A percentile compares a stretch with the other conserved stretches of the same genome.
These are phyloP conservation scores for Philopotamus ludificatus DNA, from an alignment of 1,140 invertebrate species.

Conservation along the genomic window DNA sequence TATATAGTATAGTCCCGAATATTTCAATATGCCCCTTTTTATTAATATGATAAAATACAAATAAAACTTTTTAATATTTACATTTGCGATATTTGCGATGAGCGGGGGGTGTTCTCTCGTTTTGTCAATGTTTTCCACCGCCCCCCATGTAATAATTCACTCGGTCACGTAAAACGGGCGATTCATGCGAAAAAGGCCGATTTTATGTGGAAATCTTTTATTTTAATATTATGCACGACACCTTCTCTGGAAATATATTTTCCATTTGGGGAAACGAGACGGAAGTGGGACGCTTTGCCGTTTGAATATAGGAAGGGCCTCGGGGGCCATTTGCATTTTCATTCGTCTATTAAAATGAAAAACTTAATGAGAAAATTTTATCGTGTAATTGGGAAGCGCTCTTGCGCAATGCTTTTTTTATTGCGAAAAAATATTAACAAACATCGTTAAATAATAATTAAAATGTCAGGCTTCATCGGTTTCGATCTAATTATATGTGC, in stretches of 20 bases:
- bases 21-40: no score
- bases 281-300: not conserved
- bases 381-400: constrained; percentile 18
- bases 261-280: not conserved
- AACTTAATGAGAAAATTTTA: constrained; percentile 38
- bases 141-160: constrained; percentile 2
- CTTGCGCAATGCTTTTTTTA: not conserved
- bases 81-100: not conserved
- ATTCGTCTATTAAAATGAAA: constrained; percentile 38
- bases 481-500: not conserved
- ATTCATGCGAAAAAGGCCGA: not conserved
- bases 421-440: not conserved
- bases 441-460: not conserved
- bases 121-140: constrained; percentile 1
- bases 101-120: not conserved
- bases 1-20: no score
- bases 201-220: constrained; percentile 5
- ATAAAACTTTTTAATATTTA: not conserved
- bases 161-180: constrained; percentile 6
- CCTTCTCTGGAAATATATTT: not conserved
- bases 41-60: no score
- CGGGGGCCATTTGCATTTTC: constrained; percentile 34
- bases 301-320: constrained; percentile 1
- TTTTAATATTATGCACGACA: not conserved
- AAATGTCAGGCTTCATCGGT: not conserved